Conservation (phyloP, 2,888 invertebrate genomes). For the Ochropleura leucogaster region DNA sequence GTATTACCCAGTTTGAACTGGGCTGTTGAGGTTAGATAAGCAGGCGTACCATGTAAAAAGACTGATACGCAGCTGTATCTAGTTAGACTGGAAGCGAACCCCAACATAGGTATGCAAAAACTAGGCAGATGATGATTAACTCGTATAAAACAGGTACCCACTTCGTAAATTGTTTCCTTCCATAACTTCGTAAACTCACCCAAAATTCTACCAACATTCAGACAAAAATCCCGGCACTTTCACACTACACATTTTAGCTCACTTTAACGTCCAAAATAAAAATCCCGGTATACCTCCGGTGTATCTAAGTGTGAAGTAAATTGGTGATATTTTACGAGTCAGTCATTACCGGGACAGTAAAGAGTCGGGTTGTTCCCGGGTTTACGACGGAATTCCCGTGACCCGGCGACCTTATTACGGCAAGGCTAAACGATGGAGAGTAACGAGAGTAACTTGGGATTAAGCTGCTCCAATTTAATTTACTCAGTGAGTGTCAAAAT, state of each 20-base stretch:
- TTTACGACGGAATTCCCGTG: slow-evolving; percentile 85
- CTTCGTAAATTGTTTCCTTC: slow-evolving; percentile 9
- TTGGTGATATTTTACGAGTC: slow-evolving; percentile 88
- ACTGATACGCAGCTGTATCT: too few species aligned
- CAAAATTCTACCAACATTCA: not conserved
- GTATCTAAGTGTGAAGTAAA: slow-evolving; percentile 84
- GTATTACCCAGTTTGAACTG: too few species aligned
- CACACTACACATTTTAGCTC: slow-evolving; percentile 21
- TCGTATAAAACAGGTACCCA: not conserved
- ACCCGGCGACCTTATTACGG: slow-evolving; percentile 82
- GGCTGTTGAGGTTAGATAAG: too few species aligned
- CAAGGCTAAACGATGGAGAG: slow-evolving; percentile 70
- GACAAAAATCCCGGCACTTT: slow-evolving; percentile 21
- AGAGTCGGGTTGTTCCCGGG: slow-evolving; percentile 77
- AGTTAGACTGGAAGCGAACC: too few species aligned
- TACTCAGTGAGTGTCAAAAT: too few species aligned
- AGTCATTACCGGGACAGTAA: slow-evolving; percentile 84
- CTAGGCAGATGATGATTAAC: not conserved
- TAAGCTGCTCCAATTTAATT: too few species aligned
- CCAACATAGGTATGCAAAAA: too few species aligned
- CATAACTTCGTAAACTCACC: slow-evolving; percentile 1
- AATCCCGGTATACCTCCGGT: slow-evolving; percentile 62
- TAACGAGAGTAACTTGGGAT: too few species aligned
- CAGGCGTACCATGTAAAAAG: too few species aligned
- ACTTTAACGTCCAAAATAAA: slow-evolving; percentile 67